Conservation (phyloP, 2,888 invertebrate species). For the Chalcis sispes region DNA sequence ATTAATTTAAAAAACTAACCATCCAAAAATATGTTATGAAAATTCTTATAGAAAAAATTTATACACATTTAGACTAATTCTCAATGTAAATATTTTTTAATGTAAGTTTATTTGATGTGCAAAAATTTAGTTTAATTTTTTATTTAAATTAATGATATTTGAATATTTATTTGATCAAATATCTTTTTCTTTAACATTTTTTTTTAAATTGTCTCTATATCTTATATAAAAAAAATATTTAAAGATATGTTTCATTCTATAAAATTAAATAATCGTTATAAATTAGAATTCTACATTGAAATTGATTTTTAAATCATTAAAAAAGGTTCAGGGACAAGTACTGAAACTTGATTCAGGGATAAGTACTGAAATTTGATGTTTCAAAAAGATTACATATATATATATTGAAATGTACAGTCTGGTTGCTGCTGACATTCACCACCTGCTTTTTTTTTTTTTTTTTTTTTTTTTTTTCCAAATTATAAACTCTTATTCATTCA, state of each 20-base stretch:
- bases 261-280: conserved; percentile 15
- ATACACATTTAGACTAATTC: not conserved
- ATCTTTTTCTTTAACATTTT: not conserved
- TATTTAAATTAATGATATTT: no score
- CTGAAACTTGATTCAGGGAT: no score
- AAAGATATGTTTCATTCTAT: not conserved
- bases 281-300: conserved; percentile 71
- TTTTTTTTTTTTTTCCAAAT: conserved; percentile 8
- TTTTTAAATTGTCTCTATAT: not conserved
- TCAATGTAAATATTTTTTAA: not conserved
- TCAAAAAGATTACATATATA: no score
- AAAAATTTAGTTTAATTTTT: not conserved
- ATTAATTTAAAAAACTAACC: not conserved
- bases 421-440: conserved; percentile 27
- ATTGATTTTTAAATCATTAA: conserved; percentile 68
- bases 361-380: no score
- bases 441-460: conserved; percentile 6
- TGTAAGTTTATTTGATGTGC: not conserved
- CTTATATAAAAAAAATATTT: not conserved
- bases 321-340: conserved; percentile 73
- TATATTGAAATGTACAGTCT: conserved; percentile 43
- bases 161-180: not conserved
- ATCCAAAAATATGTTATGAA: not conserved
- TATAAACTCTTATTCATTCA: not conserved
- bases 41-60: not conserved